Conservation (phyloP, 53 echinoderm and acorn worm species). For the Zoroaster sp. region DNA sequence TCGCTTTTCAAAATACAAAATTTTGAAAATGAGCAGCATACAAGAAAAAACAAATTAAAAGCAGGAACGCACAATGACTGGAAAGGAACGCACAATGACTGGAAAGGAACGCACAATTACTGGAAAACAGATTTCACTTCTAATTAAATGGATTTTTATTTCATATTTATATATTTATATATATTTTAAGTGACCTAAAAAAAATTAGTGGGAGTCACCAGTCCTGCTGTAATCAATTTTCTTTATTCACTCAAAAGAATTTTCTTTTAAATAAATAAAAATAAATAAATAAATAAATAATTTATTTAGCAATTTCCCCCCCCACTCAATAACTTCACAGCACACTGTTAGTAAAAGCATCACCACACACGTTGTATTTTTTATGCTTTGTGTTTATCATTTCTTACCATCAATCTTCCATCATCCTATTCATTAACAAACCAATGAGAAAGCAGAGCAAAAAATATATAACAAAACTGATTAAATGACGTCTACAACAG, state of each 20-base stretch:
- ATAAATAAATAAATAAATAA: too few relatives aligned
- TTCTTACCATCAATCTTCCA: constrained; percentile 68
- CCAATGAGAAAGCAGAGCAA: constrained; percentile 17
- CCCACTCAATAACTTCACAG: too few relatives aligned
- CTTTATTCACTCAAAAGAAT: not conserved
- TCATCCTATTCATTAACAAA: constrained; percentile 51
- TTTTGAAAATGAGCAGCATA: not conserved
- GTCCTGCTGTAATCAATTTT: not conserved
- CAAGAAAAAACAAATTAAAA: not conserved
- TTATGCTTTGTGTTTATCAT: not conserved
- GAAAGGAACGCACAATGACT: not conserved
- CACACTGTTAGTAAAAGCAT: constrained; percentile 11
- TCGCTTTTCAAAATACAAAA: not conserved
- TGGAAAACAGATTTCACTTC: too few relatives aligned
- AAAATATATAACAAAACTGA: not conserved
- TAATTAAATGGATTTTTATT: too few relatives aligned
- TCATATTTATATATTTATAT: too few relatives aligned
- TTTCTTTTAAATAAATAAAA: too few relatives aligned
- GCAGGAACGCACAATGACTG: not conserved
- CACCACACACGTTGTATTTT: not conserved
- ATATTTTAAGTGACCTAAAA: too few relatives aligned
- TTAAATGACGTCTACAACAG: not conserved
- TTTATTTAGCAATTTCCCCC: too few relatives aligned
- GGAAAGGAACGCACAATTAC: not conserved
- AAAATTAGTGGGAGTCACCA: too few relatives aligned